A percentile compares a stretch with the other conserved stretches of the same genome.
phyloP scores from a whole-genome alignment of 2,888 invertebrate genomes.

The Exephanes ischioxanthus region DNA sequence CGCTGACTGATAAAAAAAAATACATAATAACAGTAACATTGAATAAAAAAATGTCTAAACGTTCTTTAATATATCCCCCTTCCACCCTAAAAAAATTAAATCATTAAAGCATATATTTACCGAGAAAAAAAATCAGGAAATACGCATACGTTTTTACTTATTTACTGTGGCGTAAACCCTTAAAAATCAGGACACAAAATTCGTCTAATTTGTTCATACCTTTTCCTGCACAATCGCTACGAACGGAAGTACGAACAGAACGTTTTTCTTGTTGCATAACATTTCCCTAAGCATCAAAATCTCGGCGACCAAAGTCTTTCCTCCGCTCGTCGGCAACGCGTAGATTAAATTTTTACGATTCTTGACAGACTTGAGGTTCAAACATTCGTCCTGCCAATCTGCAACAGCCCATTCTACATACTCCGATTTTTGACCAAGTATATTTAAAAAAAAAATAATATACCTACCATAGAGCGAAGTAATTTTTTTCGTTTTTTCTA shows the following conservation, averaged over 20 bases:
- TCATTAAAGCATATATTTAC: no score
- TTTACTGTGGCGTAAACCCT: not conserved
- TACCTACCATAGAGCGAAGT: conserved; percentile 92
- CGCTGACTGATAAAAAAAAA: no score
- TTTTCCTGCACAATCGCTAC: conserved; percentile 99
- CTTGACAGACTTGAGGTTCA: conserved; percentile 91
- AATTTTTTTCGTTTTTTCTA: conserved; percentile 92
- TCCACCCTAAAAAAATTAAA: no score
- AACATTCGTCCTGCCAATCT: conserved; percentile 98
- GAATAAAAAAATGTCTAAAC: no score
- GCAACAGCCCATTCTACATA: conserved; percentile 71
- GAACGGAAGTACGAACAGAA: conserved; percentile 96
- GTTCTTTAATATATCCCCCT: no score
- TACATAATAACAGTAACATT: no score
- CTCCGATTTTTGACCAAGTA: conserved; percentile 7
- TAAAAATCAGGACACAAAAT: not conserved
- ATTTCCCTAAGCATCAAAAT: conserved; percentile 96
- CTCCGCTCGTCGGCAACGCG: conserved; percentile 98
- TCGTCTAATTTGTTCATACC: conserved; percentile 85
- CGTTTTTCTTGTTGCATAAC: conserved; percentile 92
- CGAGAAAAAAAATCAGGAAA: no score
- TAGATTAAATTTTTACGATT: conserved; percentile 94
- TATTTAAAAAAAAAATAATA: conserved; percentile 57
- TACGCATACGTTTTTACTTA: no score
- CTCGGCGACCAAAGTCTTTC: conserved; percentile 98